These are phyloP conservation scores for Gerris lacustris DNA, from an alignment of 2,888 invertebrate genomes.

Conservation along the genomic window DNA sequence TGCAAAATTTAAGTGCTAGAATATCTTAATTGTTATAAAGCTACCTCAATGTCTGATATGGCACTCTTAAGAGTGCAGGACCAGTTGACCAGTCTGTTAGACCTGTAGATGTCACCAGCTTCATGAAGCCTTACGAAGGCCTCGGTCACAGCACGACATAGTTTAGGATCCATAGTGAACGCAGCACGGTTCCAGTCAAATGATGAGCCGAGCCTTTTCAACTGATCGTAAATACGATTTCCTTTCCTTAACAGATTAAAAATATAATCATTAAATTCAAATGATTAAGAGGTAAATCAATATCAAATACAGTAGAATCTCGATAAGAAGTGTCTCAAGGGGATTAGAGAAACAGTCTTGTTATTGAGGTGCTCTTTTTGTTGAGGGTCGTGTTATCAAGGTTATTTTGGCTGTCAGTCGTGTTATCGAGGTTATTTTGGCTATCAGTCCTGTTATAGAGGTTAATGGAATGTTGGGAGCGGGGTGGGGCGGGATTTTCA, in stretches of 20 bases:
- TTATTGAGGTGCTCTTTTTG: no score
- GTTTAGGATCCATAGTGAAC: conserved; percentile 92
- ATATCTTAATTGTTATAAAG: background rate
- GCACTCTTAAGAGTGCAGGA: conserved; percentile 92
- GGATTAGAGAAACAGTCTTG: no score
- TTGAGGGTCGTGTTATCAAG: no score
- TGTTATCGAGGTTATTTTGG: no score
- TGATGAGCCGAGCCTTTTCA: conserved; percentile 77
- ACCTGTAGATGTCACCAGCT: conserved; percentile 77
- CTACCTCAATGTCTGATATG: conserved; percentile 93
- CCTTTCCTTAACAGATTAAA: conserved; percentile 46
- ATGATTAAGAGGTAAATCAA: background rate
- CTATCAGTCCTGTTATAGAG: no score
- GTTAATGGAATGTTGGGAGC: no score
- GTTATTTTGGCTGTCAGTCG: no score
- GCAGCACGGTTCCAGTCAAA: conserved; percentile 88
- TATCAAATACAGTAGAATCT: background rate
- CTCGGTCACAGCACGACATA: conserved; percentile 78
- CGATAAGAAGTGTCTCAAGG: no score
- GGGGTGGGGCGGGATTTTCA: no score
- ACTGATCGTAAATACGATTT: conserved; percentile 64
- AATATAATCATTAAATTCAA: conserved; percentile 7
- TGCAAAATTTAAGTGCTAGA: no score
- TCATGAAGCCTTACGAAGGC: conserved; percentile 88
- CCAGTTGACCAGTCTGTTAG: conserved; percentile 95